Percentiles rank a stretch among this genome's conserved stretches.
Evolutionary conservation across 2,113 vertebrate species (phyloP).

Genomic region (Pygoscelis antarcticus): DNA sequence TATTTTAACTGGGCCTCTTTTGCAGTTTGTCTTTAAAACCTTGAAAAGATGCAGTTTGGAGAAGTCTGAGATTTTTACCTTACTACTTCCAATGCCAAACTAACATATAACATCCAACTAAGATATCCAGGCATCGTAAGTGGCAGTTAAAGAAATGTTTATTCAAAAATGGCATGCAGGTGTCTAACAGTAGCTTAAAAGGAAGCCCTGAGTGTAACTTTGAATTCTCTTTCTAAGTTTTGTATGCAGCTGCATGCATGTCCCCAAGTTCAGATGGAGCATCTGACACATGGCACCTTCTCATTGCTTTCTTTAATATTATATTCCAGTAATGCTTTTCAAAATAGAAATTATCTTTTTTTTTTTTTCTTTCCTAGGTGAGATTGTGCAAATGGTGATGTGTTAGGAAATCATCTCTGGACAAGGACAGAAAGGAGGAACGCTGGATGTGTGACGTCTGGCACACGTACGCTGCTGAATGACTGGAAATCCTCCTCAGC

Average conservation of each 20-base stretch:
- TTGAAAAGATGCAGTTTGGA: neutral
- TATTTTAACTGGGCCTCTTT: neutral
- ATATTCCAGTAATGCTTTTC: neutral
- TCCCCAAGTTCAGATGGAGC: neutral
- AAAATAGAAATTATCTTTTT: neutral
- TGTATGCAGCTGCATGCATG: no score
- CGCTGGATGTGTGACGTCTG: rapidly evolving
- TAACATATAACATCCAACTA: neutral
- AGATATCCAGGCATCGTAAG: neutral
- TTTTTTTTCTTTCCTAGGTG: neutral
- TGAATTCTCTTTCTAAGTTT: neutral
- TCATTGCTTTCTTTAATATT: neutral
- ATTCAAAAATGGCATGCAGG: neutral
- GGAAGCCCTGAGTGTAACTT: neutral
- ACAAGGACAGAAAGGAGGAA: neutral
- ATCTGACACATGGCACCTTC: neutral
- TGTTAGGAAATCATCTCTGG: neutral
- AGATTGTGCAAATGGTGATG: neutral
- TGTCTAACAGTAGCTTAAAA: neutral
- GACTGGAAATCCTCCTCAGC: neutral
- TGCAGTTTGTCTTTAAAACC: neutral
- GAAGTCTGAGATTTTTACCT: neutral
- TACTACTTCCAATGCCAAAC: neutral
- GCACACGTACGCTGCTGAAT: neutral
- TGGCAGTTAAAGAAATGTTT: neutral